Evolutionary conservation across 2,888 invertebrate genomes (phyloP).

Genomic region (Macaria notata): DNA sequence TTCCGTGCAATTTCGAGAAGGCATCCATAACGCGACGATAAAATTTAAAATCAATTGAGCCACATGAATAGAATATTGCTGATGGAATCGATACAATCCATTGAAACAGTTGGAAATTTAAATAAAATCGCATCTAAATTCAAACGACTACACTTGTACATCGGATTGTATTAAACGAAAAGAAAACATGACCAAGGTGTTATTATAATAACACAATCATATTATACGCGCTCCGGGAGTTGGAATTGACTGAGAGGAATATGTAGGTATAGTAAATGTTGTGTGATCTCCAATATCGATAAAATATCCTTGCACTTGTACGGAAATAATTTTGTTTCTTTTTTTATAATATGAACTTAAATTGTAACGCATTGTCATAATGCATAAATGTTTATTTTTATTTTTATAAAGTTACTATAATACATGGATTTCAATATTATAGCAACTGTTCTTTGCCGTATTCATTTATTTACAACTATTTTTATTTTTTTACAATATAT

Average conservation of each 20-base stretch:
- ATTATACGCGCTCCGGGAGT: constrained; percentile 30
- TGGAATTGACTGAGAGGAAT: constrained; percentile 14
- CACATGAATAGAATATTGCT: constrained; percentile 32
- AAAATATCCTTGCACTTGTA: background rate
- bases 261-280: background rate
- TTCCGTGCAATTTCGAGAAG: constrained; percentile 8
- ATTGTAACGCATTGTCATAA: too few species aligned
- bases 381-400: too few species aligned
- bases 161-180: constrained; percentile 32
- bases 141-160: constrained; percentile 38
- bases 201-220: constrained; percentile 24
- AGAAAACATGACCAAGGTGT: constrained; percentile 24
- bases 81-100: constrained; percentile 39
- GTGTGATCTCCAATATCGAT: constrained; percentile 9
- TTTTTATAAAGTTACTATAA: too few species aligned
- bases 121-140: constrained; percentile 50
- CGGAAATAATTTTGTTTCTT: too few species aligned
- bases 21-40: constrained; percentile 11
- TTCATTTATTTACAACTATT: too few species aligned
- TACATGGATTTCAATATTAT: too few species aligned
- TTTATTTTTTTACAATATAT: too few species aligned
- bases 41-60: constrained; percentile 25
- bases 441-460: too few species aligned
- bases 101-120: constrained; percentile 40
- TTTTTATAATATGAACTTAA: too few species aligned